Evolutionary conservation across 2,888 invertebrate genomes (phyloP).

Genomic region (Cosmia pyralina): DNA sequence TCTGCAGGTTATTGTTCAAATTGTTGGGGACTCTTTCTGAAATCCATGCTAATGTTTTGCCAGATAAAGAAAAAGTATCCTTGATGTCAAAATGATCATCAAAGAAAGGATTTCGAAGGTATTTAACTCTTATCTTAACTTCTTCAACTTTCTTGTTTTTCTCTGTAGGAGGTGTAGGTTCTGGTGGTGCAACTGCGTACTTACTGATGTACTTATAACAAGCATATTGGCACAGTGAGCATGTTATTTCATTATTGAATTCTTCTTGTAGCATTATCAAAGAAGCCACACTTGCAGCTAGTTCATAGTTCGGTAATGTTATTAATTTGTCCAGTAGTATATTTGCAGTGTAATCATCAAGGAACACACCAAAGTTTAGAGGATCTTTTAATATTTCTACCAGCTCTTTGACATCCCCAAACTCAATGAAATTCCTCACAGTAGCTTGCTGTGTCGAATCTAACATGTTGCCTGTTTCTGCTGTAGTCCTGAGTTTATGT

Average conservation of each 20-base stretch:
- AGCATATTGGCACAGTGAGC: conserved; percentile 93
- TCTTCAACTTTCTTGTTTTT: conserved; percentile 89
- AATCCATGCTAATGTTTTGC: conserved; percentile 94
- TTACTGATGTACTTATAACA: conserved; percentile 92
- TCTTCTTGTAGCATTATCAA: conserved; percentile 97
- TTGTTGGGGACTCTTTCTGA: conserved; percentile 86
- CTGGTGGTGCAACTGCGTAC: conserved; percentile 69
- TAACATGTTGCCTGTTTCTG: conserved; percentile 92
- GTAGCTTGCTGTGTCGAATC: conserved; percentile 96
- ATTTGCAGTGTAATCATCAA: conserved; percentile 95
- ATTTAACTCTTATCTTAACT: conserved; percentile 94
- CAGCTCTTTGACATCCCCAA: conserved; percentile 91
- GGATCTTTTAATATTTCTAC: conserved; percentile 94
- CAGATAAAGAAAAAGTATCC: conserved; percentile 93
- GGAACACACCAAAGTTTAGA: conserved; percentile 96
- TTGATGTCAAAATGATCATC: conserved; percentile 97
- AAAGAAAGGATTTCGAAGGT: conserved; percentile 94
- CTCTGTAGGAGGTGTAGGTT: conserved; percentile 65
- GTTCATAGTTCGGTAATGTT: conserved; percentile 91
- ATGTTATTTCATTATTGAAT: conserved; percentile 92
- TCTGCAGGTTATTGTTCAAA: conserved; percentile 89
- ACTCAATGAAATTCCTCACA: conserved; percentile 90
- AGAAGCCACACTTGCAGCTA: conserved; percentile 94
- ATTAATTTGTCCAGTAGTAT: conserved; percentile 95
- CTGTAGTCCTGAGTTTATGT: conserved; percentile 93